A percentile compares a stretch with the other conserved stretches of the same genome.
phyloP scores from a whole-genome alignment of 2,888 invertebrate genomes.

The Sarcophaga carnaria region DNA sequence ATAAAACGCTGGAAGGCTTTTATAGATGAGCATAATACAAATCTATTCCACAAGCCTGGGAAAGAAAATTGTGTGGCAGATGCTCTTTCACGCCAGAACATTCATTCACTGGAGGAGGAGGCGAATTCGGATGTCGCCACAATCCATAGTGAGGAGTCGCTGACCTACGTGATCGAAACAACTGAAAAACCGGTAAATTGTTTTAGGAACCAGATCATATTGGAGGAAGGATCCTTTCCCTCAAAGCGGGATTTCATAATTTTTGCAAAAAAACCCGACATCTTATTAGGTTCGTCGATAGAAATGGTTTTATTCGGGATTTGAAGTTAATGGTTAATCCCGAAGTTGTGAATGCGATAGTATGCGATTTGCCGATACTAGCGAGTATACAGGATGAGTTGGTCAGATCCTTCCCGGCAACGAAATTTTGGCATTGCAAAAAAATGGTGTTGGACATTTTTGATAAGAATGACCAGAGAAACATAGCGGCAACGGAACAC shows the following conservation, averaged over 20 bases:
- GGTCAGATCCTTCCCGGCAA: constrained; percentile 41
- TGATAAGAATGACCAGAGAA: constrained; percentile 27
- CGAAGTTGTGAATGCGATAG: constrained; percentile 58
- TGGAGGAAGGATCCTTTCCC: constrained; percentile 47
- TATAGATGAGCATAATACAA: constrained; percentile 42
- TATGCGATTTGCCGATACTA: constrained; percentile 57
- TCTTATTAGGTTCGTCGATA: constrained; percentile 46
- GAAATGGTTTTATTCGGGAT: constrained; percentile 21
- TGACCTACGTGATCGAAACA: constrained; percentile 66
- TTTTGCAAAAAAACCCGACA: neutral
- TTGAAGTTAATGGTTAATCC: constrained; percentile 36
- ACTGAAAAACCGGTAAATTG: constrained; percentile 65
- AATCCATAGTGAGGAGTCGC: constrained; percentile 58
- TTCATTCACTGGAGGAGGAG: constrained; percentile 52
- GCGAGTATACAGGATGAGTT: constrained; percentile 54
- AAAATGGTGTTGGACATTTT: constrained; percentile 4
- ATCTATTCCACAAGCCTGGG: constrained; percentile 54
- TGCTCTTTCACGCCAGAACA: constrained; percentile 54
- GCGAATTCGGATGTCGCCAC: constrained; percentile 42
- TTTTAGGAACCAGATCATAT: constrained; percentile 69
- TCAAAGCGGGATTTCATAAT: neutral
- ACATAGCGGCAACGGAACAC: constrained; percentile 19
- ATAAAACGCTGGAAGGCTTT: constrained; percentile 42
- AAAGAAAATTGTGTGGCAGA: constrained; percentile 61
- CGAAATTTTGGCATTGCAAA: constrained; percentile 56